These are phyloP conservation scores for Diorhabda carinulata DNA, from an alignment of 1,140 invertebrate species.

Conservation along the genomic window DNA sequence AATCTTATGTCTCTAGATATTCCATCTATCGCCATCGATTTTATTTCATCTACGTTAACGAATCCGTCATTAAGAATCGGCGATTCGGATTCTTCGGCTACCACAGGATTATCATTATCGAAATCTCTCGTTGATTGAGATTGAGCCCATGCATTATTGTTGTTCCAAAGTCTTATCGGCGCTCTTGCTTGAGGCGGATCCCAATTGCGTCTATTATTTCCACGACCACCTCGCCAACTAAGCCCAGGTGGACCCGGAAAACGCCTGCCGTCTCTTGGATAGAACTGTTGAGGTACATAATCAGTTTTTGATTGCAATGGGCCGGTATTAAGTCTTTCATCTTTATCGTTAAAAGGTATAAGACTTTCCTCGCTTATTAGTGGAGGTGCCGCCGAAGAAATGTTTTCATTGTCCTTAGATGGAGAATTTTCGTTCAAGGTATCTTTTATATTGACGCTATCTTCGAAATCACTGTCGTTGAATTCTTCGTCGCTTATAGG, in stretches of 20 bases:
- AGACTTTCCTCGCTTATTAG: conserved; percentile 7
- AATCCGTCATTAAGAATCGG: conserved; percentile 14
- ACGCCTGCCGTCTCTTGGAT: conserved; percentile 18
- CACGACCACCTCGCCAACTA: conserved; percentile 23
- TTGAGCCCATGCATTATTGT: conserved; percentile 13
- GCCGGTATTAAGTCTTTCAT: conserved; percentile 27
- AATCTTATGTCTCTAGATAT: conserved; percentile 78
- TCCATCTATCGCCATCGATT: conserved; percentile 82
- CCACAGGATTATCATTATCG: neutral
- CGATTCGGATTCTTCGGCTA: conserved; percentile 8
- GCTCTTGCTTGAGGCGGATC: conserved; percentile 29
- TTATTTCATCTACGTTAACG: conserved; percentile 58
- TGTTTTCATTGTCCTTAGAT: neutral
- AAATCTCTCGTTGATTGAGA: conserved; percentile 3
- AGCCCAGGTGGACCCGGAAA: conserved; percentile 4
- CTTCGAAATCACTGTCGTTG: neutral
- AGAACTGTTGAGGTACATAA: conserved; percentile 9
- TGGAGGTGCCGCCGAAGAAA: neutral
- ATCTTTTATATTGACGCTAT: neutral
- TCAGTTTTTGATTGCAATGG: conserved; percentile 5
- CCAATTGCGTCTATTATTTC: conserved; percentile 27
- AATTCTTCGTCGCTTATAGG: conserved; percentile 45
- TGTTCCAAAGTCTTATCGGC: conserved; percentile 32
- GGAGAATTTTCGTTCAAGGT: neutral
- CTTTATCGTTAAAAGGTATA: conserved; percentile 34